phyloP scores from a whole-genome alignment of 1,140 invertebrate species.

The Pseudomyrmex gracilis region DNA sequence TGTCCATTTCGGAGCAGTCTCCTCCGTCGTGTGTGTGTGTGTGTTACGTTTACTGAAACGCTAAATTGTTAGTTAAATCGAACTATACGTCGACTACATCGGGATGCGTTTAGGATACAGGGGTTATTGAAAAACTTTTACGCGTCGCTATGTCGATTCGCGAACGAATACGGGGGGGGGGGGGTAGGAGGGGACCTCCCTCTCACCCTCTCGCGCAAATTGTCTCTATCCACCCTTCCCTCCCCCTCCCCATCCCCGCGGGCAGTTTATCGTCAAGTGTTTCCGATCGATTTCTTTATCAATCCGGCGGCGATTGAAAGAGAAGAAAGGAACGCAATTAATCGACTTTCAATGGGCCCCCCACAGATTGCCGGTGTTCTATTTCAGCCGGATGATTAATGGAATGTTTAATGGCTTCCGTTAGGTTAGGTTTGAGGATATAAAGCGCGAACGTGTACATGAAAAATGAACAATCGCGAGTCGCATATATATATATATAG shows the following conservation, averaged over 20 bases:
- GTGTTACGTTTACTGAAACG: background rate
- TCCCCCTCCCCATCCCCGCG: too few relatives aligned
- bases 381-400: constrained; percentile 59
- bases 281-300: constrained; percentile 62
- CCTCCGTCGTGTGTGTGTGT: background rate
- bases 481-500: background rate
- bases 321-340: constrained; percentile 56
- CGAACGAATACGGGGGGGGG: constrained; percentile 38
- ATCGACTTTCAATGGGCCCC: constrained; percentile 53
- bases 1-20: background rate
- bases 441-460: constrained; percentile 9
- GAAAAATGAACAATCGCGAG: constrained; percentile 27
- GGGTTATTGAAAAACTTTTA: constrained; percentile 60
- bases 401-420: constrained; percentile 49
- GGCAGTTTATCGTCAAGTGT: constrained; percentile 54
- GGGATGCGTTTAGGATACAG: constrained; percentile 40
- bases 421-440: constrained; percentile 16
- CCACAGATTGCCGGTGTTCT: constrained; percentile 40
- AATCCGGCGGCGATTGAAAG: constrained; percentile 32
- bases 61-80: constrained; percentile 49
- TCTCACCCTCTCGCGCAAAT: too few relatives aligned
- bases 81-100: constrained; percentile 1
- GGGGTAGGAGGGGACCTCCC: too few relatives aligned
- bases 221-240: too few relatives aligned
- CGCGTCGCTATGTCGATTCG: constrained; percentile 26